phyloP scores from a whole-genome alignment of 2,113 vertebrate genomes.

The Lepus timidus region DNA sequence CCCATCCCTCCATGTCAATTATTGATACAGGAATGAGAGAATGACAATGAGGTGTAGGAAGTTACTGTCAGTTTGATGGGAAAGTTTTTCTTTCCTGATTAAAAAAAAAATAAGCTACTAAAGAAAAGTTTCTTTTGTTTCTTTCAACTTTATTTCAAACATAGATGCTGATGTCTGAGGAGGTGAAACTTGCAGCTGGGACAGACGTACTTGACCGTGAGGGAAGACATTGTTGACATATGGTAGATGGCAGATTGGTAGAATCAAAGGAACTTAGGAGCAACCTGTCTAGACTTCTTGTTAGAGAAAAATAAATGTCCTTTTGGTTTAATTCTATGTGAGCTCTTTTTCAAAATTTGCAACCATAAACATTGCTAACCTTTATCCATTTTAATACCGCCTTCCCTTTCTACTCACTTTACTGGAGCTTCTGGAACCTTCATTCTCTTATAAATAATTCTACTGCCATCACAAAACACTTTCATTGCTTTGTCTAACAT shows the following conservation, averaged over 20 bases:
- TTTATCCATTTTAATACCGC: background rate
- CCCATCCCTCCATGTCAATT: background rate
- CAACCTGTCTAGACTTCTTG: background rate
- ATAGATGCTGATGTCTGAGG: background rate
- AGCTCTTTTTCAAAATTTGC: background rate
- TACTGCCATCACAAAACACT: background rate
- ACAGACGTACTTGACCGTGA: background rate
- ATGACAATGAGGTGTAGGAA: background rate
- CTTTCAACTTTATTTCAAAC: background rate
- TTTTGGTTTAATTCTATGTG: background rate
- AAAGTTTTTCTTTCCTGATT: slow-evolving; percentile 4
- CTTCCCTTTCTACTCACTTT: background rate
- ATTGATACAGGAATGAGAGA: background rate
- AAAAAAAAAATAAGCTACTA: background rate
- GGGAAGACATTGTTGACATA: background rate
- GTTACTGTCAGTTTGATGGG: background rate
- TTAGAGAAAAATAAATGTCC: background rate
- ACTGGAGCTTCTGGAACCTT: background rate
- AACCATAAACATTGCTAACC: background rate
- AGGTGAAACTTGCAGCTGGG: background rate
- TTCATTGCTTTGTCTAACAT: background rate
- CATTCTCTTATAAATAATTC: background rate
- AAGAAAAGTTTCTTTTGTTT: background rate
- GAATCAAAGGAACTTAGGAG: background rate
- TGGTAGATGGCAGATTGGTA: background rate